Evolutionary conservation across 2,888 invertebrate species (phyloP), one percentile per base, ranked within the genome.

Genomic region (Pegoplata infirma): DNA sequence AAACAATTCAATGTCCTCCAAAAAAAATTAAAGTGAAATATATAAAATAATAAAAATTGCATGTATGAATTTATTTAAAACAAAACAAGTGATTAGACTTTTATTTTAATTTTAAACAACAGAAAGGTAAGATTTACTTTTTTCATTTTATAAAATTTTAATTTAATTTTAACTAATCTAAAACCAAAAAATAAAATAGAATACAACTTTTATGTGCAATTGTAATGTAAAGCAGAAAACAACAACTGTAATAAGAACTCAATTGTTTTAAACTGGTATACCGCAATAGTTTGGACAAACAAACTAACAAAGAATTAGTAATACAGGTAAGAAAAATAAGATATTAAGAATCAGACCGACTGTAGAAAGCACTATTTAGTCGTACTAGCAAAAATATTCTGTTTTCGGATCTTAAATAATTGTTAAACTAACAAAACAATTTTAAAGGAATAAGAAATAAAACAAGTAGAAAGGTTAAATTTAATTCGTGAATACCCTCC

Each of bases 1-100:
- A 19, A 4, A 61, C 67, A 73, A 66, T 17, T 75, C 71, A 75
- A 79, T 75, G 75, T 79, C 59, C 71, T 66, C 72, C 76, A 68
- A 53, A 40, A 40, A 36, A 23, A 53, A 36, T 19, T 32, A 17
- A 12, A 25, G 28, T 16, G 25, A 63, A 61, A 40, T 36, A 10
- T 12, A 10, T 36, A 36, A 7, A 36, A 28, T 32, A 21, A n/a
- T 32, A 55, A 32, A 55, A 7, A 55, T 6, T 32, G 32, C 16
- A 32, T 58, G 40, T 40, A 59, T 21, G 25, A 25, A 47, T 40
- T 14, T 61, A 17, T 47, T 46, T 14, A 21, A n/a, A 40, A 55
- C 10, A 36, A 12, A 28, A n/a, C n/a, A 28, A 36, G 12, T 12
- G 10, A 1, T 36, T 12, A 12, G 12, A 36, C 3, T 36, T 36